Conservation (phyloP, 1,140 invertebrate genomes). For the Plectrocnemia conspersa region DNA sequence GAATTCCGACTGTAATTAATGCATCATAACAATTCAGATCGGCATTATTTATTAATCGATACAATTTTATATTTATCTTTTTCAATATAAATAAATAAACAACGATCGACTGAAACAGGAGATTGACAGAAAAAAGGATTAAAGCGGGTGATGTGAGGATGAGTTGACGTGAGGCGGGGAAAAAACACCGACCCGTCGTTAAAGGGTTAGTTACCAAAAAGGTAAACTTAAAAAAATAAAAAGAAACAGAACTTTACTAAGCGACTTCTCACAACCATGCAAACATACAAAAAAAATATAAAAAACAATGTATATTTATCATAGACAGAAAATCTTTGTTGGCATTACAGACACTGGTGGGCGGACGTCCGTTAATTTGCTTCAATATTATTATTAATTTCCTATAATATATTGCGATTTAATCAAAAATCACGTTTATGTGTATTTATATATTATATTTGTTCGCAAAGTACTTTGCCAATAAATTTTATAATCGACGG, state of each 20-base stretch:
- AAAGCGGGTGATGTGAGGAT: slow-evolving; percentile 23
- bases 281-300: slow-evolving; percentile 18
- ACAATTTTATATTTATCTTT: slow-evolving; percentile 7
- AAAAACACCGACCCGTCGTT: slow-evolving; percentile 33
- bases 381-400: too few relatives aligned
- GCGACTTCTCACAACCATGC: slow-evolving; percentile 32
- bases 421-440: neutral
- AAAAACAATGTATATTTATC: slow-evolving; percentile 2
- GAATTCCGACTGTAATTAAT: slow-evolving; percentile 12
- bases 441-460: neutral
- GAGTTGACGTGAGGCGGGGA: slow-evolving; percentile 24
- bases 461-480: too few relatives aligned
- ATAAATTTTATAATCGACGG: too few relatives aligned
- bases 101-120: slow-evolving; percentile 35
- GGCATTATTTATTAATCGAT: slow-evolving; percentile 17
- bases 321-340: slow-evolving; percentile 32
- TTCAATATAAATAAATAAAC: too few relatives aligned
- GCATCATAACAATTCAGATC: neutral
- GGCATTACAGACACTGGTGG: slow-evolving; percentile 6
- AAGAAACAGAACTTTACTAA: slow-evolving; percentile 25
- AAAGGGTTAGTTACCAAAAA: slow-evolving; percentile 35
- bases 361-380: too few relatives aligned
- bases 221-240: slow-evolving; percentile 33
- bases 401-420: neutral
- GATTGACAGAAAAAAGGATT: slow-evolving; percentile 15